Conservation (phyloP, 2,113 vertebrate genomes). For the Tapirus terrestris region DNA sequence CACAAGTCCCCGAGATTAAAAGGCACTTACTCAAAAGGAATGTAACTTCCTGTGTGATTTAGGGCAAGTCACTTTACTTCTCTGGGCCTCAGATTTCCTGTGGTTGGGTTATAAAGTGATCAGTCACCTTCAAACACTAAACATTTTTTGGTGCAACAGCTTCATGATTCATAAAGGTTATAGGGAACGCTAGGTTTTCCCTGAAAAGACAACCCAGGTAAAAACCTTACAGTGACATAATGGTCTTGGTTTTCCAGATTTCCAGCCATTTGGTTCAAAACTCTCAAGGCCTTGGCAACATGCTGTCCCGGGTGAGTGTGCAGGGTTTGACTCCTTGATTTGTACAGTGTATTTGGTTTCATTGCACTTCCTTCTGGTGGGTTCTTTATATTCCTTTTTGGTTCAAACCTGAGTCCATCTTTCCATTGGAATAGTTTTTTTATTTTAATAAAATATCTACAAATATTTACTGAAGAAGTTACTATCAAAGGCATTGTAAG, state of each 20-base stretch:
- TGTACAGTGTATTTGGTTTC: neutral
- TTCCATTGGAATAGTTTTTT: neutral
- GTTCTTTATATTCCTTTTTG: neutral
- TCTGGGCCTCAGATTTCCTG: neutral
- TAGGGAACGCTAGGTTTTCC: neutral
- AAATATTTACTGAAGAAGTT: neutral
- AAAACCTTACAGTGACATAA: neutral
- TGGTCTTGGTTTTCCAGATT: slow-evolving; percentile 75
- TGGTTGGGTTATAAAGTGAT: neutral
- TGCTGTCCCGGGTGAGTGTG: slow-evolving; percentile 79
- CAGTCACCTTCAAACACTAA: neutral
- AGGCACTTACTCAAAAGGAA: neutral
- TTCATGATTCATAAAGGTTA: neutral
- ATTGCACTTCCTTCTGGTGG: neutral
- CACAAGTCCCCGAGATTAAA: neutral
- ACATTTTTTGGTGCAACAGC: neutral
- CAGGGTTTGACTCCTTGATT: neutral
- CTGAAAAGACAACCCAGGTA: neutral
- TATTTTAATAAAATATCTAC: neutral
- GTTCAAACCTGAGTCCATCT: neutral
- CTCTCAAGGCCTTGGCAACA: slow-evolving; percentile 56
- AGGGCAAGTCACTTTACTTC: neutral
- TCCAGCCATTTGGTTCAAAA: slow-evolving; percentile 74
- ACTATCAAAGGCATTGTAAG: neutral
- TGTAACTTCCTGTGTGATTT: neutral